phyloP scores from a whole-genome alignment of 2,888 invertebrate species.

The Argynnis bischoffii region DNA sequence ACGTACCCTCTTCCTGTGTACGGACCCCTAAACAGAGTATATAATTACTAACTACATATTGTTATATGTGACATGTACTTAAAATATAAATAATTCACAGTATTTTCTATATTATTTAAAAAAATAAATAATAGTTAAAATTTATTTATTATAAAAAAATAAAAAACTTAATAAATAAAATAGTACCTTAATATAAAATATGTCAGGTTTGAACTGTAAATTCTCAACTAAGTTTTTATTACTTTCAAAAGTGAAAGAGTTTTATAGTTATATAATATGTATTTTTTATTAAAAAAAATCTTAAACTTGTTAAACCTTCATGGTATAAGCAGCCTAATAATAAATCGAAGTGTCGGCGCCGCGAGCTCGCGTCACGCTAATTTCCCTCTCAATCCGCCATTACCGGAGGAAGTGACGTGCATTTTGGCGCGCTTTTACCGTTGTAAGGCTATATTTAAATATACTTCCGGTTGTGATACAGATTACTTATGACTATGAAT shows the following conservation, averaged over 20 bases:
- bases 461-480: conserved; percentile 11
- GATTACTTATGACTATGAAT: too few species aligned
- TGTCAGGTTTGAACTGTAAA: too few species aligned
- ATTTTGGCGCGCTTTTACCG: conserved; percentile 66
- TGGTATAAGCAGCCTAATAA: conserved; percentile 49
- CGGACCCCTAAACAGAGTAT: conserved; percentile 68
- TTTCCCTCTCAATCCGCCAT: conserved; percentile 61
- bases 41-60: conserved; percentile 28
- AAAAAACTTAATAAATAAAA: too few species aligned
- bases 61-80: conserved; percentile 28
- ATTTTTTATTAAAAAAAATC: background rate
- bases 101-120: too few species aligned
- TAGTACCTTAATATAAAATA: too few species aligned
- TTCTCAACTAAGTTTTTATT: too few species aligned
- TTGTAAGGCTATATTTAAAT: conserved; percentile 36
- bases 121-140: too few species aligned
- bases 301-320: conserved; percentile 19
- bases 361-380: conserved; percentile 57
- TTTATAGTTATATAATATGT: too few species aligned
- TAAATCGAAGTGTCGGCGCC: conserved; percentile 51
- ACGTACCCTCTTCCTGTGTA: conserved; percentile 76
- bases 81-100: too few species aligned
- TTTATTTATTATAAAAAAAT: too few species aligned
- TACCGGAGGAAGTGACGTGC: conserved; percentile 74
- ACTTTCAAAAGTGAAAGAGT: too few species aligned